Evolutionary conservation across 2,113 vertebrate species (phyloP).

Genomic region (Pseudorhombus dupliciocellatus): DNA sequence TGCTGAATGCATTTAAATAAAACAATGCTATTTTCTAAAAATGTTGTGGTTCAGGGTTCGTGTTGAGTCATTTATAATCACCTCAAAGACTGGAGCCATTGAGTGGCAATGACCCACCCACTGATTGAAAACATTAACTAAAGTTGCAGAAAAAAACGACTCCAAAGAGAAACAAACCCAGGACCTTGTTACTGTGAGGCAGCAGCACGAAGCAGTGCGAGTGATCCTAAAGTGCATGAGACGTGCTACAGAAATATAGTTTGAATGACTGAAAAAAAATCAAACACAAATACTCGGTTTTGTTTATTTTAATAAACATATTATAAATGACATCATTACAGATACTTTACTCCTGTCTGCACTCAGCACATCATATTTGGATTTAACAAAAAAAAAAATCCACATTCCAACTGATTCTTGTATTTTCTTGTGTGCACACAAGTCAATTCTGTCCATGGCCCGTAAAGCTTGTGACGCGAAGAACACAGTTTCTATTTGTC

Average conservation of each 20-base stretch:
- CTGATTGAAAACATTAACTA: too few species aligned
- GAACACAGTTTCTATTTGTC: neutral
- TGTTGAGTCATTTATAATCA: neutral
- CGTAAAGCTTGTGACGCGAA: neutral
- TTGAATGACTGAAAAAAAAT: neutral
- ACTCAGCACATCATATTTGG: neutral
- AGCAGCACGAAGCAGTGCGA: too few species aligned
- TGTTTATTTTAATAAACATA: slow-evolving; percentile 31
- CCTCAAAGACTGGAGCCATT: neutral
- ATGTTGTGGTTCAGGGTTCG: neutral
- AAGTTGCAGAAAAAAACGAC: too few species aligned
- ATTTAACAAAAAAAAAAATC: slow-evolving; percentile 5
- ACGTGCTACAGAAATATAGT: neutral
- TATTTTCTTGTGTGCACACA: neutral
- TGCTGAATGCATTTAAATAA: slow-evolving; percentile 52
- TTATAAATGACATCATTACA: neutral
- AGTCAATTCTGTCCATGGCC: neutral
- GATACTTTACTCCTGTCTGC: neutral
- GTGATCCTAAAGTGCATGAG: too few species aligned
- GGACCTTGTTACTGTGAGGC: too few species aligned
- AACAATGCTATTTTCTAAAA: slow-evolving; percentile 12
- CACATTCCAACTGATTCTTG: neutral
- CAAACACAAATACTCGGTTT: neutral
- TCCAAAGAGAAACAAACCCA: too few species aligned
- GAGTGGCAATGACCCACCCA: neutral